Conservation (phyloP, 1,140 invertebrate genomes). For the Bombus terrestris region DNA sequence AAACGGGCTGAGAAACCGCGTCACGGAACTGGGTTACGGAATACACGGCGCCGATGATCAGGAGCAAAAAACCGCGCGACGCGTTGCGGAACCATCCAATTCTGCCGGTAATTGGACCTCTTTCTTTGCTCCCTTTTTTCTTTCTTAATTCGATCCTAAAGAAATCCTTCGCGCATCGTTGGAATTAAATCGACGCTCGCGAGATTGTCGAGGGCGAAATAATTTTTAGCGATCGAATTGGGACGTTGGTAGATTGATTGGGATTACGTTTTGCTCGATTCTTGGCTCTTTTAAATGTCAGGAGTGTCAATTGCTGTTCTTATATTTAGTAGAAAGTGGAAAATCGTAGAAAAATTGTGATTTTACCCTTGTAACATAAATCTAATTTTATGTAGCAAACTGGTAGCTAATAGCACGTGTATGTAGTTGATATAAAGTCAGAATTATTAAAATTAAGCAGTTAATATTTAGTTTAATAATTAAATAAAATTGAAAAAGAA, state of each 20-base stretch:
- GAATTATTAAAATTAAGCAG: too few relatives aligned
- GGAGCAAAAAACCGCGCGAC: neutral
- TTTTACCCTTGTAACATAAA: too few relatives aligned
- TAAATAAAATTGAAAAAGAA: too few relatives aligned
- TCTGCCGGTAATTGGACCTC: slow-evolving; percentile 12
- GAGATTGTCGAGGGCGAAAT: neutral
- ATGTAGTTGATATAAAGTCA: too few relatives aligned
- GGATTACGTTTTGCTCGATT: neutral
- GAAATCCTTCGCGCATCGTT: neutral
- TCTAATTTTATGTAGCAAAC: too few relatives aligned
- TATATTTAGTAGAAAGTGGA: too few relatives aligned
- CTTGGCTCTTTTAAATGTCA: too few relatives aligned
- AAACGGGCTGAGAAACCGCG: slow-evolving; percentile 31
- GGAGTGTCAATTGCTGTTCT: too few relatives aligned
- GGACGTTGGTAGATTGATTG: neutral
- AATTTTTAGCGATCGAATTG: neutral
- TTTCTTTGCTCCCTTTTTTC: neutral
- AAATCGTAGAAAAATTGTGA: too few relatives aligned
- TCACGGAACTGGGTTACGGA: slow-evolving; percentile 26
- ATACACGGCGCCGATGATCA: neutral
- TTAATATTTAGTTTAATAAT: too few relatives aligned
- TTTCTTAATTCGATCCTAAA: neutral
- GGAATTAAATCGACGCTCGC: neutral
- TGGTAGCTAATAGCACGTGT: too few relatives aligned
- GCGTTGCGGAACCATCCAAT: slow-evolving; percentile 18